Evolutionary conservation across 2,888 invertebrate species (phyloP).

Genomic region (Mechanitis messenoides): DNA sequence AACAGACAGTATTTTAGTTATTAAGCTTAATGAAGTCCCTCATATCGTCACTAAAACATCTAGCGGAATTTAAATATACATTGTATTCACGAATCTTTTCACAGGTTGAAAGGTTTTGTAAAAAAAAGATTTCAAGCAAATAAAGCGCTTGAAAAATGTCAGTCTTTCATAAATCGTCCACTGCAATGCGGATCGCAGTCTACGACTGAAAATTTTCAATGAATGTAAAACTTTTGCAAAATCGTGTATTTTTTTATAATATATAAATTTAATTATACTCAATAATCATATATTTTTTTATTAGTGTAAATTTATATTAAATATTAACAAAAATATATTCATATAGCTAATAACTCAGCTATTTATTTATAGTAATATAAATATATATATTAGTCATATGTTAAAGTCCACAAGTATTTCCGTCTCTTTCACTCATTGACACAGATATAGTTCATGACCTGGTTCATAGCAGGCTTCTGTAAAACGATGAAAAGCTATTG

Average conservation of each 20-base stretch:
- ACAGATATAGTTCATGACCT: slow-evolving; percentile 6
- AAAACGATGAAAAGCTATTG: background rate
- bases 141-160: slow-evolving; percentile 4
- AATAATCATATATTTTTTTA: too few species aligned
- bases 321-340: too few species aligned
- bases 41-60: background rate
- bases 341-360: too few species aligned
- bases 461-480: slow-evolving; percentile 5
- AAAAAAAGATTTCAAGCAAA: background rate
- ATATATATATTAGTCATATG: background rate
- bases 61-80: too few species aligned
- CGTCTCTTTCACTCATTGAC: slow-evolving; percentile 4
- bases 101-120: too few species aligned
- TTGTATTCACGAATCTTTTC: too few species aligned
- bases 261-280: too few species aligned
- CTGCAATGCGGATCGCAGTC: slow-evolving; percentile 4
- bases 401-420: background rate
- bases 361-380: too few species aligned
- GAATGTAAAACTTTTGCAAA: background rate
- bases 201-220: background rate
- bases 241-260: background rate
- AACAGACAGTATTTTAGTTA: background rate
- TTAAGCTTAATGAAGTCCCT: background rate
- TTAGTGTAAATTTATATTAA: too few species aligned
- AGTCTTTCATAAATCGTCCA: slow-evolving; percentile 2